Conservation (phyloP, 2,113 vertebrate genomes). For the Limanda limanda region DNA sequence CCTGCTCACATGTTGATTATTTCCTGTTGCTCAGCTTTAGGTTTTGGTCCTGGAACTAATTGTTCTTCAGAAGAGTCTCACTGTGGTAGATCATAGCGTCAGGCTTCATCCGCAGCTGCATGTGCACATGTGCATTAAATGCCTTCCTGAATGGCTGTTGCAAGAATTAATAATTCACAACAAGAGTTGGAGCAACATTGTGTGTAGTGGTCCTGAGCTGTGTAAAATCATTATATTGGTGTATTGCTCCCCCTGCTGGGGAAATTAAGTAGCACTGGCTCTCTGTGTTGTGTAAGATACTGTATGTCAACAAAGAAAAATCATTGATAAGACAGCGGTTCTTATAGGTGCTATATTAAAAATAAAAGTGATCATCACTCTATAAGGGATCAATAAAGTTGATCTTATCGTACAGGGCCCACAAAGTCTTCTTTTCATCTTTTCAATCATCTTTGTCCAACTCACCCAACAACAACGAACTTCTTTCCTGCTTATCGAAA, state of each 20-base stretch:
- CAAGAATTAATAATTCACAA: conserved; percentile 10
- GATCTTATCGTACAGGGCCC: too few species aligned
- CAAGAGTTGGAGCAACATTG: conserved; percentile 6
- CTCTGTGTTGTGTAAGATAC: neutral
- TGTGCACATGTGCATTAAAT: neutral
- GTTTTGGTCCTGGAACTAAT: too few species aligned
- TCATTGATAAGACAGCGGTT: neutral
- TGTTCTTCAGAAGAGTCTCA: neutral
- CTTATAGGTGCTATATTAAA: too few species aligned
- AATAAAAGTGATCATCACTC: too few species aligned
- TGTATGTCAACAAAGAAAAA: neutral
- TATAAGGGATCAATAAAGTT: too few species aligned
- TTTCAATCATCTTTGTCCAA: too few species aligned
- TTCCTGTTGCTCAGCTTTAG: neutral
- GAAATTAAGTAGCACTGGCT: conserved; percentile 9
- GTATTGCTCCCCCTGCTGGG: conserved; percentile 56
- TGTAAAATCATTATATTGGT: conserved; percentile 1
- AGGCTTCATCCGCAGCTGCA: neutral
- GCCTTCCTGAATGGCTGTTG: neutral
- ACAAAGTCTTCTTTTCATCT: too few species aligned
- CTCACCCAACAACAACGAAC: neutral
- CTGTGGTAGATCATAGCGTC: neutral
- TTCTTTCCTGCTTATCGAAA: neutral
- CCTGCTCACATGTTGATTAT: neutral
- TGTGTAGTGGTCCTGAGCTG: neutral